Base-by-base conservation (phyloP, 2,888 invertebrate species). In the Pristionchus mayeri region DNA sequence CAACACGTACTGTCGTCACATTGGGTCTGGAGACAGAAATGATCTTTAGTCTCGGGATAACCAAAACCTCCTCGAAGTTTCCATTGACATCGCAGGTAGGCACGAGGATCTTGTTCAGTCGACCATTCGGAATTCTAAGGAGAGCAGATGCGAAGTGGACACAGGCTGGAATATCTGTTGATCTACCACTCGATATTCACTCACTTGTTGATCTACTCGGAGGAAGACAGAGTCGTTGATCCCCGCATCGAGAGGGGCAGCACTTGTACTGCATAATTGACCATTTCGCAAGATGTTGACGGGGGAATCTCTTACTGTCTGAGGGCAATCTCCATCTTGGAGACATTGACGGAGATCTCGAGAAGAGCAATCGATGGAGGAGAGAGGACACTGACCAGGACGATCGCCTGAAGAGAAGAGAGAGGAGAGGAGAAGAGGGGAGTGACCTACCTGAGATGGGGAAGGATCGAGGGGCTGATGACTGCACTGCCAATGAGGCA, bases 1-100 rank as follows among this genome's bases (percentile, higher is more conserved):
- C 91, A 91, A 85, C 91, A 91, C 71, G 87, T 88, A 21, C 81
- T 78, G 48, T 67, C 48, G 84, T 89, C 87, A 63, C 88, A 89
- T 85, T 90, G 90, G 50, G 89, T 87, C n/a, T 75, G 48, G 21
- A 48, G 13, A n/a, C 16, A 3, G 4, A 37, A 21, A 24, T 34
- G 21, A 75, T 67, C 21, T 44, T 27, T 27, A 11, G 16, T 16
- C n/a, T 48, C 11, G 48, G 24, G 16, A 79, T 7, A 50, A 13
- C 9, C 3, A 0, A 11, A 79, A 79, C 79, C 79, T 52, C 79
- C 34, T 79, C 79, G 54, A 79, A 79, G 2, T 79, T 21, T 50
- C 79, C 79, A n/a, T 37, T 34, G 1, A 37, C 7, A 52, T 50
- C 40, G 37, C 79, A 79, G 0, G 34, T 21, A 27, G 79, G 79